Base-by-base conservation (phyloP, 2,888 invertebrate species). In the Cyclophora albipunctata region DNA sequence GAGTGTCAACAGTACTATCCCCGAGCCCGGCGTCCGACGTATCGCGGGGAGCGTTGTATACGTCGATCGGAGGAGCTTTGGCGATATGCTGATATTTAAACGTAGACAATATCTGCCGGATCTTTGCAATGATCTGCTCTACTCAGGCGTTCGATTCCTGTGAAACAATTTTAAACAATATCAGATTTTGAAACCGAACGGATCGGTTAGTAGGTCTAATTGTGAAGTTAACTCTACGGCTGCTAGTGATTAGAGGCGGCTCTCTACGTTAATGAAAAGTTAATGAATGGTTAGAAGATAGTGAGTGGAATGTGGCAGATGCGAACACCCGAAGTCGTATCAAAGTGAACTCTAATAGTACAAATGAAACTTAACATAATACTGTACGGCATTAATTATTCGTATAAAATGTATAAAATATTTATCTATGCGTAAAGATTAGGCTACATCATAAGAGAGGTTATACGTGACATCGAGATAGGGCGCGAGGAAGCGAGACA, bases 81-180 rank as follows among this genome's bases (percentile, higher is more conserved):
- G 52, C 76, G 88, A 79, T 86, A 84, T 91, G 91, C 84, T 92
- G 91, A 85, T 90, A 91, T 81, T 91, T 91, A 90, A 93, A 93
- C 90, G 93, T 92, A 82, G 92, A 90, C 90, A 93, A 90, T 90
- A 93, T 91, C 90, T 92, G 91, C 90, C 93, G 93, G 91, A 93
- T 93, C 91, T 92, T 93, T 92, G 92, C 92, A 93, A 93, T 93
- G 91, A 94, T 93, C 93, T 93, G 93, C 92, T 93, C 93, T 91
- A 94, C 94, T 94, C 94, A 95, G 94, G 95, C 95, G 91, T 95
- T 95, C 87, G 95, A 95, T 90, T 95, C 94, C 93, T 93, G 87
- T 69, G 90, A 90, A 81, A 83, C 76, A 83, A 84, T 84, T 77
- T 66, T 81, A 83, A 86, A 78, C 72, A 74, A 67, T 78, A 77